These are phyloP conservation scores for Tautogolabrus adspersus DNA, from an alignment of 2,113 vertebrate genomes.

Conservation along the genomic window DNA sequence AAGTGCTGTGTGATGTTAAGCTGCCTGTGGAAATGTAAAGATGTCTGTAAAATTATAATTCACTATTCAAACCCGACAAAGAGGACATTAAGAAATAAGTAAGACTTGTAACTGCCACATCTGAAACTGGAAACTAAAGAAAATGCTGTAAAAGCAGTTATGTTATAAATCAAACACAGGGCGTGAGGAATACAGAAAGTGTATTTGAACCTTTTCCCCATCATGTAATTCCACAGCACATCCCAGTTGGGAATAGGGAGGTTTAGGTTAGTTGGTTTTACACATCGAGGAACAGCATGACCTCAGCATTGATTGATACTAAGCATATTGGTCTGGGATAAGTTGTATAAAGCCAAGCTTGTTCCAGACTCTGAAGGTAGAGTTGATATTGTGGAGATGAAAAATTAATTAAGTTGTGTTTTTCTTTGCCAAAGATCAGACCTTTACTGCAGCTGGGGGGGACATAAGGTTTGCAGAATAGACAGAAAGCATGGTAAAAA, in stretches of 20 bases:
- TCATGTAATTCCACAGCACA: conserved; percentile 4
- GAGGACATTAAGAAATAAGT: background rate
- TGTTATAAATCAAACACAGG: background rate
- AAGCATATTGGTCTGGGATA: conserved; percentile 32
- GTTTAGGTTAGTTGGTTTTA: conserved; percentile 3
- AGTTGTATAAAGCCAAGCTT: conserved; percentile 25
- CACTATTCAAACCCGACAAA: background rate
- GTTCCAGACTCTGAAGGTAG: conserved; percentile 19
- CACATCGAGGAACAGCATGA: conserved; percentile 8
- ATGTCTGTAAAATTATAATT: conserved; percentile 12
- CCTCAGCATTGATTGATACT: conserved; percentile 22
- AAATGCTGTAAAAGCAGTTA: conserved; percentile 8
- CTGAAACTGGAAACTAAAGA: conserved; percentile 2
- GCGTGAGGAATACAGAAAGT: conserved; percentile 7
- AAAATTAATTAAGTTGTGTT: background rate
- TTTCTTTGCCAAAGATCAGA: conserved; percentile 3
- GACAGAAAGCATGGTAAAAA: background rate
- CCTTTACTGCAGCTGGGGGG: background rate
- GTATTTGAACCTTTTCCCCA: conserved; percentile 14
- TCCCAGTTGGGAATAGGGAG: conserved; percentile 6
- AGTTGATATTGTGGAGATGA: conserved; percentile 18
- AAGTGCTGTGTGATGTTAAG: no score
- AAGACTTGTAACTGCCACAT: conserved; percentile 13
- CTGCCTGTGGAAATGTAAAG: no score
- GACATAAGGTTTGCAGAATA: background rate